Evolutionary conservation across 37 sponge, comb jelly and placozoan genomes (phyloP).

Genomic region (Cliona cf. orientalis): DNA sequence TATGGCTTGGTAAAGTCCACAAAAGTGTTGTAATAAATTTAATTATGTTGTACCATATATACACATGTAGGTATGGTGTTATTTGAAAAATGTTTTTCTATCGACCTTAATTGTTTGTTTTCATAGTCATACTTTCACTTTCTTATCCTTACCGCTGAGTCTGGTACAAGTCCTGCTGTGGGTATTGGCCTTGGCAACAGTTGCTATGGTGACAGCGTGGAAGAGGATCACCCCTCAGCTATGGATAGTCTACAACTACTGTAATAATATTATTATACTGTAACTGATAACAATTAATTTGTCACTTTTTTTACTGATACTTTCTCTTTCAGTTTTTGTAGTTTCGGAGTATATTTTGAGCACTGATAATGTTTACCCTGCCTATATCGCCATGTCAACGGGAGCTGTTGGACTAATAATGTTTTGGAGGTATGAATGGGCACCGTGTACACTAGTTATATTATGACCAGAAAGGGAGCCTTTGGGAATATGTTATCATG

Average conservation of each 20-base stretch:
- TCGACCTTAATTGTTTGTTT: not conserved
- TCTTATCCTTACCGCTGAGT: slow-evolving; percentile 53
- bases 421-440: slow-evolving; percentile 30
- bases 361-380: slow-evolving; percentile 38
- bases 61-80: too few relatives aligned
- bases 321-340: slow-evolving; percentile 46
- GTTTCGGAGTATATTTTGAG: slow-evolving; percentile 38
- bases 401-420: slow-evolving; percentile 8
- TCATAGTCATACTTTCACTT: slow-evolving; percentile 47
- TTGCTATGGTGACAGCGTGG: slow-evolving; percentile 25
- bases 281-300: too few relatives aligned
- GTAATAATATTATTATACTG: too few relatives aligned
- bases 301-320: too few relatives aligned
- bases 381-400: slow-evolving; percentile 28
- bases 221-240: slow-evolving; percentile 7
- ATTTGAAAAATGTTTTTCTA: not conserved
- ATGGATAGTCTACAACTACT: slow-evolving; percentile 27
- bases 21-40: too few relatives aligned
- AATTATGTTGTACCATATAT: not conserved
- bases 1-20: too few relatives aligned
- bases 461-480: too few relatives aligned
- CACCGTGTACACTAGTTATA: too few relatives aligned
- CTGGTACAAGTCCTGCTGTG: slow-evolving; percentile 39
- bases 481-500: too few relatives aligned
- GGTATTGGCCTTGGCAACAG: slow-evolving; percentile 22